Evolutionary conservation across 2,113 vertebrate species (phyloP).

Genomic region (Echinops telfairi): DNA sequence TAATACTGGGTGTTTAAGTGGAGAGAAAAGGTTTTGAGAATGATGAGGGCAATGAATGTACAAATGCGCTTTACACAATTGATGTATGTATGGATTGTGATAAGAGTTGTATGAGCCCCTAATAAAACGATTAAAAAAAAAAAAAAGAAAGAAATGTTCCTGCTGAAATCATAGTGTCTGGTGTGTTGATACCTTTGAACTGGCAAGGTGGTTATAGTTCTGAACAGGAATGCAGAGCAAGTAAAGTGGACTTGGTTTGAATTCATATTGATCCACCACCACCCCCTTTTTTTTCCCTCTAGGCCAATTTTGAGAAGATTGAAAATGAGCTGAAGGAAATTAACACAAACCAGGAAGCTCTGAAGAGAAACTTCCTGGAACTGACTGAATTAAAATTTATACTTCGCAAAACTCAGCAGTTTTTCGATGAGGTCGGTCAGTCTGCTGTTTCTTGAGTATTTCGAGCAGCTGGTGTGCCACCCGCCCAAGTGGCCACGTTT

Average conservation of each 20-base stretch:
- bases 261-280: not conserved
- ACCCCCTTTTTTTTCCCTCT: not conserved
- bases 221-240: not conserved
- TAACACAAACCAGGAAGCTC: constrained; percentile 98
- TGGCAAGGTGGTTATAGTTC: not conserved
- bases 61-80: too few species aligned
- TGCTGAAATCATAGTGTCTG: not conserved
- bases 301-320: constrained; percentile 99
- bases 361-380: constrained; percentile 99
- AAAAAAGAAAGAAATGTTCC: too few species aligned
- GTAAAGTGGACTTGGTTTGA: not conserved
- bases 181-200: not conserved
- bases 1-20: too few species aligned
- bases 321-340: constrained; percentile 99
- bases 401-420: constrained; percentile 98
- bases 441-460: constrained; percentile 78
- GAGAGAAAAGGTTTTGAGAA: too few species aligned
- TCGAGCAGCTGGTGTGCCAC: constrained; percentile 71
- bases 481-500: constrained; percentile 77
- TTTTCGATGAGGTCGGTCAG: constrained; percentile 99
- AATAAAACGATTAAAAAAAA: too few species aligned
- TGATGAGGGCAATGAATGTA: too few species aligned
- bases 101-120: too few species aligned
- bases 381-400: constrained; percentile 99
- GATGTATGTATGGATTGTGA: too few species aligned